These are phyloP conservation scores for Silurus aristotelis DNA, from an alignment of 2,797 vertebrate species.

Conservation along the genomic window DNA sequence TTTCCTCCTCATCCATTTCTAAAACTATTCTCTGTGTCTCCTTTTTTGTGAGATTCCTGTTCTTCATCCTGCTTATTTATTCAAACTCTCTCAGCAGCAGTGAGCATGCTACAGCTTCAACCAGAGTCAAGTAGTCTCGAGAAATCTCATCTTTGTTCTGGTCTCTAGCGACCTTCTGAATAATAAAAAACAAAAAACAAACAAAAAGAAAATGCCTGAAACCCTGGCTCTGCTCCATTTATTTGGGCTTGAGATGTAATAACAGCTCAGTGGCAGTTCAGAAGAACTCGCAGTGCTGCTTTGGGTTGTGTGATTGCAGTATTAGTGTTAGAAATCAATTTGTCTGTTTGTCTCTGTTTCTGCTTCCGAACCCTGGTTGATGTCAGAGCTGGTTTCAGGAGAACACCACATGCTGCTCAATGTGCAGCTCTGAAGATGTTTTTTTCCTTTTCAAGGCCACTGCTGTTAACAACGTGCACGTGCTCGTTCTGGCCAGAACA, in stretches of 20 bases:
- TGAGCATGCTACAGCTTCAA: not conserved
- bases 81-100: not conserved
- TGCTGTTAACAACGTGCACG: not conserved
- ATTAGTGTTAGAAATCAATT: conserved; percentile 16
- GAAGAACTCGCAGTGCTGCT: not conserved
- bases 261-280: not conserved
- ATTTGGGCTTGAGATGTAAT: conserved; percentile 2
- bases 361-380: not conserved
- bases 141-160: conserved; percentile 11
- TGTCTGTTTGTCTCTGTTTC: conserved; percentile 11
- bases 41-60: not conserved
- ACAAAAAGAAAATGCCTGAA: not conserved
- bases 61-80: not conserved
- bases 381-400: not conserved
- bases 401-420: not conserved
- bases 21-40: not conserved
- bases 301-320: not conserved
- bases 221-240: not conserved
- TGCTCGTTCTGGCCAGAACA: not conserved
- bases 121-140: conserved; percentile 16
- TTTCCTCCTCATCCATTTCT: not conserved
- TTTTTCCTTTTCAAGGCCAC: not conserved
- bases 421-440: not conserved
- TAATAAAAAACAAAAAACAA: not conserved
- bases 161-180: not conserved